Percentiles rank a stretch among this genome's conserved stretches.
Conservation (phyloP, 2,797 vertebrate genomes). For the Melanotaenia pygmaea region DNA sequence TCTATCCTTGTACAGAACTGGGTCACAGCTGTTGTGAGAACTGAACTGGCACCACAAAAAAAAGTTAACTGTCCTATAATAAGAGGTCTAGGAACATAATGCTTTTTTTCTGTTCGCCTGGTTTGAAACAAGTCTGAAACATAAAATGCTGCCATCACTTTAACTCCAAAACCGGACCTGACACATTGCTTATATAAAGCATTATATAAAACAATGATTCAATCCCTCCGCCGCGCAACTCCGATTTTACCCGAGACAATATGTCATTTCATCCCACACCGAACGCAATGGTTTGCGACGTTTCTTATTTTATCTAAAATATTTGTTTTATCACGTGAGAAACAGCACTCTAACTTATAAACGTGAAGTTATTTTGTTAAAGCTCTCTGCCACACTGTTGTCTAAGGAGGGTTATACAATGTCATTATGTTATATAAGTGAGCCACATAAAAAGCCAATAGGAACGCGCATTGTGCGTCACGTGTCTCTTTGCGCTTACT, state of each 20-base stretch:
- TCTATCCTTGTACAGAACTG: slow-evolving; percentile 8
- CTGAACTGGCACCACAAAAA: neutral
- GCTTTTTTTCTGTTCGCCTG: neutral
- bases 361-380: neutral
- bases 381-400: slow-evolving; percentile 1
- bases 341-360: neutral
- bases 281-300: fast-evolving
- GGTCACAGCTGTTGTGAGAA: slow-evolving; percentile 32
- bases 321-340: neutral
- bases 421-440: slow-evolving; percentile 82
- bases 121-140: neutral
- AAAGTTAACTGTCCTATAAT: neutral
- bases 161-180: slow-evolving; percentile 16
- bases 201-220: slow-evolving; percentile 75
- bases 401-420: slow-evolving; percentile 80
- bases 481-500: slow-evolving; percentile 47
- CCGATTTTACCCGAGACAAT: slow-evolving; percentile 1
- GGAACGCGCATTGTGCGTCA: slow-evolving; percentile 47
- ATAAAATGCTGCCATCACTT: neutral
- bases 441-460: slow-evolving; percentile 79
- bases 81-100: neutral
- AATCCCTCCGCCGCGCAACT: slow-evolving; percentile 2
- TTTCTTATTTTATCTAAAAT: neutral
- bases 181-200: slow-evolving; percentile 74
- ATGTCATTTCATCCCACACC: neutral